A percentile compares a stretch with the other conserved stretches of the same genome.
Evolutionary conservation across 2,888 invertebrate species (phyloP).

Genomic region (Drosophila gaucha): DNA sequence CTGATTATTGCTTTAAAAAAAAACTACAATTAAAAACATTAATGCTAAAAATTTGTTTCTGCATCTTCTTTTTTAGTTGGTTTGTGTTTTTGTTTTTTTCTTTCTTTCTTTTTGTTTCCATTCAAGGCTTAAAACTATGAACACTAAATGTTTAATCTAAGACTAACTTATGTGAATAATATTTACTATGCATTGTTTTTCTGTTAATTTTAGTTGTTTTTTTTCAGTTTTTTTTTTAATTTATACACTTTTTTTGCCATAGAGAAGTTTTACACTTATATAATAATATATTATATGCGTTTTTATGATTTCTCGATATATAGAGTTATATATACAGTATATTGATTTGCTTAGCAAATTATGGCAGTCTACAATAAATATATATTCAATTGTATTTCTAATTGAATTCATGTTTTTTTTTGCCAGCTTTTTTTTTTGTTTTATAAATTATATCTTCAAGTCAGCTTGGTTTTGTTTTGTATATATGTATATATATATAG

Average conservation of each 20-base stretch:
- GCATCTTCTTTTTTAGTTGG: slow-evolving; percentile 32
- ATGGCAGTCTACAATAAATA: slow-evolving; percentile 70
- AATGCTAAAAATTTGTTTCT: slow-evolving; percentile 15
- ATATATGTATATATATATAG: slow-evolving; percentile 7
- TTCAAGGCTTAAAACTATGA: slow-evolving; percentile 64
- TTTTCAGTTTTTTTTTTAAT: slow-evolving; percentile 37
- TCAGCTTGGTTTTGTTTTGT: slow-evolving; percentile 14
- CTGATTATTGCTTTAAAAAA: slow-evolving; percentile 53
- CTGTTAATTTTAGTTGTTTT: slow-evolving; percentile 37
- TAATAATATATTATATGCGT: slow-evolving; percentile 74
- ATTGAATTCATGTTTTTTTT: slow-evolving; percentile 27
- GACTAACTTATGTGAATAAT: slow-evolving; percentile 30
- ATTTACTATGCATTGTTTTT: slow-evolving; percentile 32
- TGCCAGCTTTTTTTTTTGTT: slow-evolving; percentile 13
- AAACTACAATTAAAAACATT: slow-evolving; percentile 55
- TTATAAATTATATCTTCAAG: slow-evolving; percentile 27
- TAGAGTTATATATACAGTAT: slow-evolving; percentile 39
- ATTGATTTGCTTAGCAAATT: slow-evolving; percentile 80
- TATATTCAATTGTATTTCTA: slow-evolving; percentile 12
- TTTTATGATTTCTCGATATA: slow-evolving; percentile 35
- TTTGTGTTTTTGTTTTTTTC: slow-evolving; percentile 38
- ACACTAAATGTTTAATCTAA: slow-evolving; percentile 60
- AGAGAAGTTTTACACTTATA: slow-evolving; percentile 53
- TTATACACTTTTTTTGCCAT: slow-evolving; percentile 48
- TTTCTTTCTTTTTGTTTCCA: slow-evolving; percentile 37